A percentile compares a stretch with the other conserved stretches of the same genome.
These are phyloP conservation scores for Bombyx mandarina DNA, from an alignment of 1,140 invertebrate species.

Conservation along the genomic window DNA sequence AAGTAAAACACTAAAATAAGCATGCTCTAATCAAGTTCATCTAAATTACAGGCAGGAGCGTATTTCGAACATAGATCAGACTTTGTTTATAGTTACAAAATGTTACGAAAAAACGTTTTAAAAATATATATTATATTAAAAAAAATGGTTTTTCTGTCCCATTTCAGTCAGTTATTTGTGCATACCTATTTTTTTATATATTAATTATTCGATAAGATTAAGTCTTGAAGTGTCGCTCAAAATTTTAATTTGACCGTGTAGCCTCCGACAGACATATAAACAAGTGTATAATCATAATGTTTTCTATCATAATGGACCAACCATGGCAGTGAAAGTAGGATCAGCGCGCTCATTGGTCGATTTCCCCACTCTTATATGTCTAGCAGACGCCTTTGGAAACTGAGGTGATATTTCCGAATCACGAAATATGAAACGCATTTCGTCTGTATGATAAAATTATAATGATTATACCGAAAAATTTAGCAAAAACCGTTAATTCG, in stretches of 20 bases:
- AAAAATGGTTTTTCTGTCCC: conserved; percentile 49
- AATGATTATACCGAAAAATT: too few species aligned
- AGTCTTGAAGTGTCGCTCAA: conserved; percentile 68
- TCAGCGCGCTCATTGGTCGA: conserved; percentile 67
- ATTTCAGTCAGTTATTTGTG: conserved; percentile 68
- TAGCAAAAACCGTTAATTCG: too few species aligned
- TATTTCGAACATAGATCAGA: too few species aligned
- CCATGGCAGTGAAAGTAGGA: conserved; percentile 59
- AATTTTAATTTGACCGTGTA: conserved; percentile 54
- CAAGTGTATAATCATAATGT: conserved; percentile 53
- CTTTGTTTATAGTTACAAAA: too few species aligned
- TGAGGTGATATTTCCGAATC: conserved; percentile 55
- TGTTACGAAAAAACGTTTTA: too few species aligned
- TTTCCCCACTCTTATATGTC: conserved; percentile 44
- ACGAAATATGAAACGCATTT: conserved; percentile 16
- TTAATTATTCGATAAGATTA: conserved; percentile 59
- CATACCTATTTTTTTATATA: conserved; percentile 52
- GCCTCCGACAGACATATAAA: conserved; percentile 68
- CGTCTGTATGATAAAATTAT: too few species aligned
- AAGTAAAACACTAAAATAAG: too few species aligned
- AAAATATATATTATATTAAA: too few species aligned
- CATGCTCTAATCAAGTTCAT: too few species aligned
- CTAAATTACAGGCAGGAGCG: too few species aligned
- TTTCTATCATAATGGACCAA: conserved; percentile 65
- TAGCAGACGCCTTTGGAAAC: conserved; percentile 27